Percentiles rank a stretch among this genome's conserved stretches.
These are phyloP conservation scores for Catalaphyllia jardinei DNA, from an alignment of 64 coral and sea anemone species.

Conservation along the genomic window DNA sequence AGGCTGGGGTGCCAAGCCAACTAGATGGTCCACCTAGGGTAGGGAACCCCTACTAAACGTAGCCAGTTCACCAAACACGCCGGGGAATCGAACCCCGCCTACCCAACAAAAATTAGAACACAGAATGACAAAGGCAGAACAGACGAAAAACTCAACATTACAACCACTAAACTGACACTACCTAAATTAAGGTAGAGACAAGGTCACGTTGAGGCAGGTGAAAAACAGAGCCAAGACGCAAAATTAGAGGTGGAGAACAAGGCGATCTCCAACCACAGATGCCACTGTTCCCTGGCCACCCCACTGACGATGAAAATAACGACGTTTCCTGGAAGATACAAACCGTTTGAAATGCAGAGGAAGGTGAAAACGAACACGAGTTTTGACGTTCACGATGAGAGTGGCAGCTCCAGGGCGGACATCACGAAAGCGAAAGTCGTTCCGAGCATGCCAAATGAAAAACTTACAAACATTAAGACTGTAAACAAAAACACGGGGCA, in stretches of 20 bases:
- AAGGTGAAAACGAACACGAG: neutral
- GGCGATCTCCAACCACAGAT: neutral
- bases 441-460: neutral
- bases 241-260: no score
- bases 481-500: neutral
- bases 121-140: no score
- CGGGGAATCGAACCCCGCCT: no score
- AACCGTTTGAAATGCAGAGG: no score
- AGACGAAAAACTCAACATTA: no score
- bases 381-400: neutral
- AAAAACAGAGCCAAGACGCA: neutral
- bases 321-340: neutral
- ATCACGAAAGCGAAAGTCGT: neutral
- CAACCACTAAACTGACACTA: no score
- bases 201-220: no score
- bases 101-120: no score
- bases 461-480: neutral
- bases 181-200: no score
- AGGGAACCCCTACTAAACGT: neutral
- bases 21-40: no score
- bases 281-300: neutral
- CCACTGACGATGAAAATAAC: conserved; percentile 5
- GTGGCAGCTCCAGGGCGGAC: neutral
- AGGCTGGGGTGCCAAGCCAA: no score
- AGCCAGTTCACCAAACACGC: no score